Evolutionary conservation across 2,797 vertebrate genomes (phyloP), one percentile per base, ranked within the genome.

Genomic region (Thunnus albacares): DNA sequence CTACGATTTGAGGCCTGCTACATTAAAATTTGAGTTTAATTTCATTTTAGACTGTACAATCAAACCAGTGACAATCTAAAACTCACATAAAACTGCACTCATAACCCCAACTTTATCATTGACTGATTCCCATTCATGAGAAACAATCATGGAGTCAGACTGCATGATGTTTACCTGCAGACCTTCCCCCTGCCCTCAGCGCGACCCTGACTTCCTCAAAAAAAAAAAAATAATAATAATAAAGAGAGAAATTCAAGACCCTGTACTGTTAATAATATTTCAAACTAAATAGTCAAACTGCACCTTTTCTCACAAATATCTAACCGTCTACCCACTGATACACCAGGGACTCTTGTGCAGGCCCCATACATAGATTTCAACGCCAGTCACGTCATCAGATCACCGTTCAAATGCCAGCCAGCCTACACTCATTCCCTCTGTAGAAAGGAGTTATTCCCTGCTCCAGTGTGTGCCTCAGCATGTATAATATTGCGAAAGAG

Each of bases 401-500:
- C 83, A 51, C 80, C 73, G 60, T 77, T 79, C 43, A 86, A 82
- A 84, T 75, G 70, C 67, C 78, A 81, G 61, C 28, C 86, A 66
- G 58, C 68, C 77, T 63, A 24, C 80, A 70, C 58, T 75, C 53
- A 45, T 82, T 38, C 67, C 61, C 63, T 55, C 11, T 56, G 22
- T 43, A 33, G 57, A 74, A 62, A 59, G 38, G 61, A 86, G 79
- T 81, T 53, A 72, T 83, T 60, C 77, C 82, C 75, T 30, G 80
- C 26, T 56, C 49, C 71, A 9, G 0, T 67, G 72, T 81, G 77
- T 72, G 89, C 57, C 87, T 83, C 87, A 70, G 83, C 83, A 71
- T 83, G 80, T 74, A 77, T 49, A 88, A 73, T 59, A 69, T 92
- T 93, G 89, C 90, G 86, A 92, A 93, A 92, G 90, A 83, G 82